Evolutionary conservation across 92 coral and sea anemone species (phyloP).

Genomic region (Bergia puertoricense): DNA sequence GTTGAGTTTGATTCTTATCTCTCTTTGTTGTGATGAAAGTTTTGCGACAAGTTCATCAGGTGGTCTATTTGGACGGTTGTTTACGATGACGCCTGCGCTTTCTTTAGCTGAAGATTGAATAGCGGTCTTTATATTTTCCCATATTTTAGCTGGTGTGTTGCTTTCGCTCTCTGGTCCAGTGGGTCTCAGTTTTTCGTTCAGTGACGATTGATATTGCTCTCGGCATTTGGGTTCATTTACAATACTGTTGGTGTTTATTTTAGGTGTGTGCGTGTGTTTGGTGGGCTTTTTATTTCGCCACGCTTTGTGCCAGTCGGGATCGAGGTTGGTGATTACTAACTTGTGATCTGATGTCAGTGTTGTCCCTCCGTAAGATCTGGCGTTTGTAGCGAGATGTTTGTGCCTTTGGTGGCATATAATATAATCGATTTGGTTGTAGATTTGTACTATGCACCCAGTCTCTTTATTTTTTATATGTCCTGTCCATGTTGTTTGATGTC

Average conservation of each 20-base stretch:
- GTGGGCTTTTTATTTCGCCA: slow-evolving; percentile 4
- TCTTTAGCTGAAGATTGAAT: slow-evolving; percentile 6
- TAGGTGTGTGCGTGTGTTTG: slow-evolving; percentile 1
- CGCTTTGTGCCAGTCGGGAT: neutral
- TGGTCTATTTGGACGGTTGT: slow-evolving; percentile 10
- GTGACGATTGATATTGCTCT: neutral
- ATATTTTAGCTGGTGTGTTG: neutral
- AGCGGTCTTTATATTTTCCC: slow-evolving; percentile 1
- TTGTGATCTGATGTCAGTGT: slow-evolving; percentile 8
- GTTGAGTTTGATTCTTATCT: slow-evolving; percentile 8
- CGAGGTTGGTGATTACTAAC: neutral
- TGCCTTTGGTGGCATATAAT: slow-evolving; percentile 9
- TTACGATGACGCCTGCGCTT: slow-evolving; percentile 21
- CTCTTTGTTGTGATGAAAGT: neutral
- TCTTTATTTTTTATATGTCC: slow-evolving; percentile 12
- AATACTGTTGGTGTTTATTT: neutral
- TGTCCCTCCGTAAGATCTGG: slow-evolving; percentile 8
- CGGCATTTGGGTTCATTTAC: neutral
- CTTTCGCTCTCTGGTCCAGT: slow-evolving; percentile 3
- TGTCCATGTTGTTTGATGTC: slow-evolving; percentile 19
- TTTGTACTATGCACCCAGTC: neutral
- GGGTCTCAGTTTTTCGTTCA: neutral
- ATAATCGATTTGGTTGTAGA: slow-evolving; percentile 27
- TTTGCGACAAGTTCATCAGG: slow-evolving; percentile 15
- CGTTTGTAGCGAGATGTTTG: slow-evolving; percentile 23